Evolutionary conservation across 1,140 invertebrate species (phyloP), one percentile per base, ranked within the genome.

Genomic region (Bombus pascuorum): DNA sequence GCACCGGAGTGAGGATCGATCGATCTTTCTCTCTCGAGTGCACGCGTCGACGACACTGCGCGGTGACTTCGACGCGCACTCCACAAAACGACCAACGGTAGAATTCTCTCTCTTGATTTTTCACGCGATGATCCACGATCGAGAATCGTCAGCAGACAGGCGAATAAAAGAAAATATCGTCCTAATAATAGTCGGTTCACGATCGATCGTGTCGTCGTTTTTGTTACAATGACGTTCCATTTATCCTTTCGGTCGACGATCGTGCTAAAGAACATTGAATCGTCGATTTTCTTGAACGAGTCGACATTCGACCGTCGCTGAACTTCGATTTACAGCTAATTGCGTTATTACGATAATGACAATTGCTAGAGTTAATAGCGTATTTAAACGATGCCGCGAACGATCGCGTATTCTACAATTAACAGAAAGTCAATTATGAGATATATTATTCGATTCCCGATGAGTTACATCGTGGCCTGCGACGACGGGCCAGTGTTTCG

Each of bases 341-440:
- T 72, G 70, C 70, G 37, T 87, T 79, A 85, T 70, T 47, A 72
- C 10, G 53, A 13, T 59, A 78, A 78, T 66, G 59, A 89, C 78
- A 84, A 86, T 47, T 77, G 74, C 78, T 87, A 89, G 81, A 83
- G 15, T 42, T 78, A 78, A 44, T 90, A 90, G 71, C 28, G 42
- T 90, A 89, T 88, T 90, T 88, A 70, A 83, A 88, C 74, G 62
- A 79, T 81, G 81, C 76, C 88, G 68, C 86, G 81, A 73, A 76
- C 25, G 74, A 28, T 78, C 75, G 75, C 44, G 84, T 78, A 78
- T 87, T 76, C 75, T 91, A 92, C 87, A 91, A 90, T 92, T 93
- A 92, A 92, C 88, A 92, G 83, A 86, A 93, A 92, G 92, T 93
- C 92, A 93, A 93, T 93, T 93, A 93, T 92, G 70, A 87, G 91